Evolutionary conservation across 2,888 invertebrate genomes (phyloP).

Genomic region (Acholoe squamosa): DNA sequence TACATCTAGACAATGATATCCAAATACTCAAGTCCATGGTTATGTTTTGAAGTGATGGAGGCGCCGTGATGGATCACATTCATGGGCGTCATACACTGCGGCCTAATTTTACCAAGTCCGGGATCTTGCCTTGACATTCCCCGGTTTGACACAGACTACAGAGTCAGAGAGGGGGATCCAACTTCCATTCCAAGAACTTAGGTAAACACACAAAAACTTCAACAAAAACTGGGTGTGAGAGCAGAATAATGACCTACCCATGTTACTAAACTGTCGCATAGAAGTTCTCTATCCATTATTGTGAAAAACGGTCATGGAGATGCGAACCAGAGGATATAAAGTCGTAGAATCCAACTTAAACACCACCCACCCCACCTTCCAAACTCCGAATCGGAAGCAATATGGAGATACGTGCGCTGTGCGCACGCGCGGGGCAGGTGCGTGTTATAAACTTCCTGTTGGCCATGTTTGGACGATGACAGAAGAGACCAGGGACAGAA

Average conservation of each 20-base stretch:
- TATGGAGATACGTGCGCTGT: constrained; percentile 24
- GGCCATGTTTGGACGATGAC: constrained; percentile 19
- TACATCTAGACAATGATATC: no score
- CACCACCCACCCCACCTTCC: constrained; percentile 51
- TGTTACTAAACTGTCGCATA: constrained; percentile 70
- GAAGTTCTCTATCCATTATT: constrained; percentile 65
- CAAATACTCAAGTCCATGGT: no score
- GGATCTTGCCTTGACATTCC: constrained; percentile 32
- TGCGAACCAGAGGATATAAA: neutral
- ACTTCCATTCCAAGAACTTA: neutral
- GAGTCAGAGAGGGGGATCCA: neutral
- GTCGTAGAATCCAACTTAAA: constrained; percentile 7
- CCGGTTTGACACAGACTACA: constrained; percentile 11
- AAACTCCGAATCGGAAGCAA: constrained; percentile 59
- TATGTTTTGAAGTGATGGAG: no score
- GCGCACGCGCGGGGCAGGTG: constrained; percentile 51
- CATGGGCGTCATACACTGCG: neutral
- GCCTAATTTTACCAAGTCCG: neutral
- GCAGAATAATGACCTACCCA: constrained; percentile 66
- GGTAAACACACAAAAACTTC: constrained; percentile 11
- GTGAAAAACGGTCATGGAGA: neutral
- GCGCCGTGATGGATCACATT: no score
- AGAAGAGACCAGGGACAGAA: neutral
- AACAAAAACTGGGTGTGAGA: neutral
- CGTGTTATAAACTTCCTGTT: constrained; percentile 57